These are phyloP conservation scores for Drosophila buzzatii DNA, from an alignment of 2,888 invertebrate species.

Conservation along the genomic window DNA sequence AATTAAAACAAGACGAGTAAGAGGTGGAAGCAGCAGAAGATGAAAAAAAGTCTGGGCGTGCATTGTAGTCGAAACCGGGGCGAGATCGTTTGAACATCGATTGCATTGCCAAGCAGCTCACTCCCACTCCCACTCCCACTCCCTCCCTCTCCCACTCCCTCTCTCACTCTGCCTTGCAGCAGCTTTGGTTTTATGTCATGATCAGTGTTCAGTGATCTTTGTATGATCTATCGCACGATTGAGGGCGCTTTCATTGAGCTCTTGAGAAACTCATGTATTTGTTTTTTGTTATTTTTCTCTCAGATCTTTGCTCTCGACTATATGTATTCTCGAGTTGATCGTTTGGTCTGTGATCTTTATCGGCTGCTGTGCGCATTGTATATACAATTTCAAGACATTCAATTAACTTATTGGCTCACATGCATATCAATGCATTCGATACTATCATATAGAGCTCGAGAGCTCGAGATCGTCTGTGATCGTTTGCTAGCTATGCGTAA, in stretches of 20 bases:
- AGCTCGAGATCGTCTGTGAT: not conserved
- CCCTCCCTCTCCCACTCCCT: rapidly evolving
- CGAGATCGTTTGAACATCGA: slow-evolving; percentile 50
- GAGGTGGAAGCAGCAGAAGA: no score
- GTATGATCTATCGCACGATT: slow-evolving; percentile 52
- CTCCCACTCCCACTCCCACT: not conserved
- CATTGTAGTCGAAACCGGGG: slow-evolving; percentile 28
- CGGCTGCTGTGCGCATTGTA: not conserved
- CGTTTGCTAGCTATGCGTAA: not conserved
- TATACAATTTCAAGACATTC: not conserved
- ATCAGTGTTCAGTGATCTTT: slow-evolving; percentile 30
- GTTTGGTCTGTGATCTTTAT: slow-evolving; percentile 15
- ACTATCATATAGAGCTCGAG: no score
- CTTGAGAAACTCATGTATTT: slow-evolving; percentile 16
- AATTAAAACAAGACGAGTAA: slow-evolving; percentile 42
- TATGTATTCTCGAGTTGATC: slow-evolving; percentile 4
- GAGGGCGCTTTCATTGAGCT: slow-evolving; percentile 45
- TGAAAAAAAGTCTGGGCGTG: slow-evolving; percentile 33
- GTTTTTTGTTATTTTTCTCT: not conserved
- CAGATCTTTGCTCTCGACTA: slow-evolving; percentile 31
- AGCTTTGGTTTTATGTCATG: slow-evolving; percentile 3
- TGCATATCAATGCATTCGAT: slow-evolving; percentile 2
- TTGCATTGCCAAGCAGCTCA: slow-evolving; percentile 42
- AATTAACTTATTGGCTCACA: slow-evolving; percentile 14
- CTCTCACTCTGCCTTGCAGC: not conserved